These are phyloP conservation scores for Mamestra configurata DNA, from an alignment of 1,140 invertebrate genomes.

Conservation along the genomic window DNA sequence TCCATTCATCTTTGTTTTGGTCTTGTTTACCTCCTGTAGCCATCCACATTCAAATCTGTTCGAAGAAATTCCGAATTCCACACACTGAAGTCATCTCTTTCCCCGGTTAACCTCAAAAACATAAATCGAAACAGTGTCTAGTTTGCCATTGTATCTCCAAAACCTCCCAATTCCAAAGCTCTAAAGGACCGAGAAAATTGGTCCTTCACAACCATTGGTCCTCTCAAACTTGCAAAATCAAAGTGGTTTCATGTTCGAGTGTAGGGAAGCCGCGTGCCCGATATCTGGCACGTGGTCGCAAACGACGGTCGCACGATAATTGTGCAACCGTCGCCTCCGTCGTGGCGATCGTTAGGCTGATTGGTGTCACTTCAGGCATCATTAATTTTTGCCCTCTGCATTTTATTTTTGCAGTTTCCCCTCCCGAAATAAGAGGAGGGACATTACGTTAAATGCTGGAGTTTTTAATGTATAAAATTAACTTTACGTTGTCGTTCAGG, in stretches of 20 bases:
- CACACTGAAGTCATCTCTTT: too few species aligned
- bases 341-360: slow-evolving; percentile 11
- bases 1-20: too few species aligned
- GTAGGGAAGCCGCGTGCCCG: not conserved
- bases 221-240: not conserved
- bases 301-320: slow-evolving; percentile 8
- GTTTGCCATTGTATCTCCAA: not conserved
- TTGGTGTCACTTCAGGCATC: slow-evolving; percentile 16
- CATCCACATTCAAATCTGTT: too few species aligned
- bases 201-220: not conserved
- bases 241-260: not conserved
- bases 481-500: not conserved
- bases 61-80: too few species aligned
- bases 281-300: not conserved
- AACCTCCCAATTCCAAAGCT: not conserved
- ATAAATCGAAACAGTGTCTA: not conserved
- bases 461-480: slow-evolving; percentile 32
- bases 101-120: too few species aligned
- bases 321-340: not conserved
- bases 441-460: not conserved
- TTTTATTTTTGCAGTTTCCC: slow-evolving; percentile 23
- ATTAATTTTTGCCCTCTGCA: slow-evolving; percentile 37
- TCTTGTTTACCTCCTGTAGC: too few species aligned
- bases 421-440: not conserved
- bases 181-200: not conserved